Percentiles rank a stretch among this genome's conserved stretches.
phyloP scores from a whole-genome alignment of 1,140 invertebrate species.

The Achatina immaculata region DNA sequence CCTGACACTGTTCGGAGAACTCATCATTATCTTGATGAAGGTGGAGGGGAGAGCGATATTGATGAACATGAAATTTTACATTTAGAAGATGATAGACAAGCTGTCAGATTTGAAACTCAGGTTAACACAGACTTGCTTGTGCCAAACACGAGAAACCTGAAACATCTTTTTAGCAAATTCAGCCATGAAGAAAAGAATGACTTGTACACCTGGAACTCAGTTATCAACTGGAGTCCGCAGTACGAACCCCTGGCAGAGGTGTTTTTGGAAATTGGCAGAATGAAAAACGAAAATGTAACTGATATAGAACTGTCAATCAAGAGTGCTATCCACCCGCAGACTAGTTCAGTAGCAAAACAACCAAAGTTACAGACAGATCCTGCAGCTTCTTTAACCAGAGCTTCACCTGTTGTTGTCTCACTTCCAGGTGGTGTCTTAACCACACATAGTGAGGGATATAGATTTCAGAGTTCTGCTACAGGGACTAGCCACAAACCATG shows the following conservation, averaged over 20 bases:
- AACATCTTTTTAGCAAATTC: conserved; percentile 93
- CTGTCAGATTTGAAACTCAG: not conserved
- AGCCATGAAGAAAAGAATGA: conserved; percentile 90
- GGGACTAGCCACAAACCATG: not conserved
- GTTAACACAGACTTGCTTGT: conserved; percentile 69
- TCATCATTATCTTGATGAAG: conserved; percentile 91
- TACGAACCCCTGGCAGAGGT: conserved; percentile 97
- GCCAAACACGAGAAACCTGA: conserved; percentile 86
- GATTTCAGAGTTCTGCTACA: not conserved
- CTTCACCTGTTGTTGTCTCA: conserved; percentile 56
- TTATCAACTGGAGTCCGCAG: conserved; percentile 96
- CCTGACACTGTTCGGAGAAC: conserved; percentile 85
- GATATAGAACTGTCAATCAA: conserved; percentile 67
- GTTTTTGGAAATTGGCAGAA: conserved; percentile 94
- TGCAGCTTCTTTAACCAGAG: conserved; percentile 69
- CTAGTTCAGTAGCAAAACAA: conserved; percentile 41
- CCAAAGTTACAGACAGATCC: conserved; percentile 60
- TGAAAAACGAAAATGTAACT: conserved; percentile 88
- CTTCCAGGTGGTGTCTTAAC: conserved; percentile 43
- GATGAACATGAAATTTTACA: too few relatives aligned
- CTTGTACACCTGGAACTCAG: conserved; percentile 99
- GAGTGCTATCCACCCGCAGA: conserved; percentile 61
- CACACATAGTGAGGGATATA: conserved; percentile 44
- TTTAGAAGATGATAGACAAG: not conserved
- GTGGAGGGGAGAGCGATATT: conserved; percentile 79